These are phyloP conservation scores for Galleria mellonella DNA, from an alignment of 1,140 invertebrate genomes.

Conservation along the genomic window DNA sequence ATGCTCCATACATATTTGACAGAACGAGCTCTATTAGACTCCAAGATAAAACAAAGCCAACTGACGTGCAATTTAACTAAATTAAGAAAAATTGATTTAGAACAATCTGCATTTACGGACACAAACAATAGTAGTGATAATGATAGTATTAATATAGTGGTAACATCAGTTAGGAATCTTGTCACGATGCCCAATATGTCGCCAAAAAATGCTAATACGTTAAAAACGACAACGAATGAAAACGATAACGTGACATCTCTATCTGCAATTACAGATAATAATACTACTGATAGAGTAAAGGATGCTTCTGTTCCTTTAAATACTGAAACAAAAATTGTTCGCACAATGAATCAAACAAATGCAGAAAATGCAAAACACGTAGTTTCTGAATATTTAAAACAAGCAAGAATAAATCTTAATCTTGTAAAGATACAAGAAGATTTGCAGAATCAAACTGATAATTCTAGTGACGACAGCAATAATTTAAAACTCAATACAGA, in stretches of 20 bases:
- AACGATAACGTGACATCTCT: constrained; percentile 8
- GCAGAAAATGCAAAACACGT: constrained; percentile 76
- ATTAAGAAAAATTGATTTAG: constrained; percentile 49
- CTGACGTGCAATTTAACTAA: constrained; percentile 47
- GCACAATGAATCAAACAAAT: constrained; percentile 37
- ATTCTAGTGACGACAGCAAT: constrained; percentile 43
- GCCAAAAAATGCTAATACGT: constrained; percentile 8
- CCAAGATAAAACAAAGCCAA: constrained; percentile 83
- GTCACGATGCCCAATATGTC: constrained; percentile 11
- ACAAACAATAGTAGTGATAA: constrained; percentile 17
- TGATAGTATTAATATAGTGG: constrained; percentile 13
- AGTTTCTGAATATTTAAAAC: constrained; percentile 77
- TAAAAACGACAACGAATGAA: constrained; percentile 18
- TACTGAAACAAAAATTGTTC: constrained; percentile 28
- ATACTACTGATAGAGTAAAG: constrained; percentile 9
- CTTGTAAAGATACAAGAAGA: constrained; percentile 62
- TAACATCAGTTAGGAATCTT: constrained; percentile 9
- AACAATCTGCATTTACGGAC: constrained; percentile 33
- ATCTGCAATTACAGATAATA: constrained; percentile 17
- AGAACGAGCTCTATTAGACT: constrained; percentile 83
- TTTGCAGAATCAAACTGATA: constrained; percentile 33
- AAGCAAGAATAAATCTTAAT: constrained; percentile 70
- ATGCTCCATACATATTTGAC: constrained; percentile 85
- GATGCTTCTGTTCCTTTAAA: constrained; percentile 10
- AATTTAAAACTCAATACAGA: constrained; percentile 34